phyloP scores from a whole-genome alignment of 2,113 vertebrate genomes.

The Malurus melanocephalus region DNA sequence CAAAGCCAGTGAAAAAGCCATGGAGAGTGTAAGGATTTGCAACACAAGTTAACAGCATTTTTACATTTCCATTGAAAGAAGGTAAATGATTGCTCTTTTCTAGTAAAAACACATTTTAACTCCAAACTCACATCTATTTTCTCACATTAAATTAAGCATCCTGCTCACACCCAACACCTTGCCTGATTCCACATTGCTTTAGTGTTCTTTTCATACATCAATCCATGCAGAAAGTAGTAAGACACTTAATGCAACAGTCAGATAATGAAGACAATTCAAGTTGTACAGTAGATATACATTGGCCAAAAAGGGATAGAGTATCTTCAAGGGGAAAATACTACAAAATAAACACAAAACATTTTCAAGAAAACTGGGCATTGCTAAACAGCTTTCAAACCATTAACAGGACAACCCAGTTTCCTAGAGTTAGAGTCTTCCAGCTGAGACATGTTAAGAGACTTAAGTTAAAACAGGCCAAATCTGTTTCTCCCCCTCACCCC shows the following conservation, averaged over 20 bases:
- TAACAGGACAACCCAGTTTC: slow-evolving; percentile 61
- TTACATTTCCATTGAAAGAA: slow-evolving; percentile 69
- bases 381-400: slow-evolving; percentile 69
- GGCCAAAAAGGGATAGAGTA: slow-evolving; percentile 62
- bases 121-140: slow-evolving; percentile 73
- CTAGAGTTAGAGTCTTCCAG: slow-evolving; percentile 71
- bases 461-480: slow-evolving; percentile 62
- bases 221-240: slow-evolving; percentile 78
- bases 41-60: slow-evolving; percentile 69
- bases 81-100: slow-evolving; percentile 63
- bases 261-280: slow-evolving; percentile 65
- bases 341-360: slow-evolving; percentile 67
- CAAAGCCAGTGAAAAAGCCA: slow-evolving; percentile 67
- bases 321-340: slow-evolving; percentile 45
- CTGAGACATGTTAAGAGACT: slow-evolving; percentile 63
- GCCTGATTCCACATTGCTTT: slow-evolving; percentile 57
- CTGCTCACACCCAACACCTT: slow-evolving; percentile 61
- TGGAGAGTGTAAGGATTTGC: slow-evolving; percentile 64
- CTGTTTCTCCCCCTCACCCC: slow-evolving; percentile 50
- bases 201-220: slow-evolving; percentile 69
- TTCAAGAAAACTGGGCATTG: slow-evolving; percentile 72
- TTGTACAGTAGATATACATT: slow-evolving; percentile 72
- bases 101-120: slow-evolving; percentile 69
- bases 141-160: slow-evolving; percentile 72
- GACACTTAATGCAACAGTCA: slow-evolving; percentile 70